Base-by-base conservation (phyloP, 2,113 vertebrate genomes). In the Mormyrus lacerda region DNA sequence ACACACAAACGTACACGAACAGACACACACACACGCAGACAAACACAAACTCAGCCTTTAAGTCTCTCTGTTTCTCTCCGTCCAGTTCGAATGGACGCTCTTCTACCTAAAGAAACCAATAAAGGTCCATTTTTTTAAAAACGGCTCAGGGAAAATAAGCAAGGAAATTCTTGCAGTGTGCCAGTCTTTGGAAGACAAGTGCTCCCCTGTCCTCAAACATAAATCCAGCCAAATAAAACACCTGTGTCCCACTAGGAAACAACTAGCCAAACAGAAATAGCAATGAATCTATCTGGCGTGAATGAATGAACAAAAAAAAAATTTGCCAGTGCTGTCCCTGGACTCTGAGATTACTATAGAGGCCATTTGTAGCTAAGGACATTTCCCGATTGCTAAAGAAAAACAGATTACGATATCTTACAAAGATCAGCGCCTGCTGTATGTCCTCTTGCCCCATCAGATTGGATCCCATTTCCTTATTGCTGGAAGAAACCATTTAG, bases 181-280 rank as follows among this genome's bases (percentile, higher is more conserved):
- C 92, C 93, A 93, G 94, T 92, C 96, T 84, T 93, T 92, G 91
- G 94, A 96, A 95, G 92, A 97, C 95, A 97, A 96, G 95, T 92
- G 92, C 94, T 94, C 94, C 95, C 94, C 95, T 97, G 96, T 97
- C 92, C 93, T 93, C 92, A 92, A 87, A 93, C 91, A 89, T 90
- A 61, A 90, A 92, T 90, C 94, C 89, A 88, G 96, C 97, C 97
- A 97, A 97, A 95, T 95, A 96, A 97, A 97, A 97, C 95, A 97
- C 90, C 93, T 89, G 90, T 92, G 94, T 94, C 95, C 95, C 94
- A 94, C 91, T 91, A 97, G 96, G 96, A 97, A 96, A 96, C 92
- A 93, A 93, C 94, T 94, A 93, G 93, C 93, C 93, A 96, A 96
- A 97, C 95, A 97, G 95, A 96, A 95, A 95, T 91, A 83, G 93